Percentiles rank a stretch among this genome's conserved stretches.
Conservation (phyloP, 2,888 invertebrate species). For the Antheraea assamensis region DNA sequence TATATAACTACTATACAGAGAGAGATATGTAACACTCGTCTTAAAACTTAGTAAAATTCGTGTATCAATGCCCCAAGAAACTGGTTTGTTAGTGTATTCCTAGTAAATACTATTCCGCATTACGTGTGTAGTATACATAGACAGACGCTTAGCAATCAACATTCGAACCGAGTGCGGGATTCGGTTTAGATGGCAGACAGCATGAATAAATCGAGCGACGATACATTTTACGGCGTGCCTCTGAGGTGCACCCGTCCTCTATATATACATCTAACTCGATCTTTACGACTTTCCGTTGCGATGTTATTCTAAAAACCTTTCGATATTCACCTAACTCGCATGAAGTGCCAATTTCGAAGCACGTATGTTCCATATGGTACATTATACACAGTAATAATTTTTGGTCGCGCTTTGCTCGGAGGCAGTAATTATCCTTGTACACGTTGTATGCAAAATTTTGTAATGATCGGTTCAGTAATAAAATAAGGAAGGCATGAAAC, state of each 20-base stretch:
- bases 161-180: slow-evolving; percentile 28
- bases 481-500: no score
- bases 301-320: not conserved
- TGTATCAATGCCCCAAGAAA: not conserved
- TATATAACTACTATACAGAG: no score
- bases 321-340: not conserved
- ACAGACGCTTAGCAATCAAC: slow-evolving; percentile 34
- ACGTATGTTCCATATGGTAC: not conserved
- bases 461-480: no score
- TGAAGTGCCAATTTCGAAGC: not conserved
- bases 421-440: no score
- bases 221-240: slow-evolving; percentile 38
- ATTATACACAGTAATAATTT: no score
- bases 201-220: slow-evolving; percentile 51
- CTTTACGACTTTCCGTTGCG: not conserved
- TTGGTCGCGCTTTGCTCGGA: no score
- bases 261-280: not conserved
- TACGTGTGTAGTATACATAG: slow-evolving; percentile 25
- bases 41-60: no score
- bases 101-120: slow-evolving; percentile 22
- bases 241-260: slow-evolving; percentile 8
- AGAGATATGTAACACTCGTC: no score
- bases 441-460: no score
- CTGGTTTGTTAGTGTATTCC: not conserved
- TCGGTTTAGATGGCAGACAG: slow-evolving; percentile 39